A percentile compares a stretch with the other conserved stretches of the same genome.
Conservation (phyloP, 2,113 vertebrate species). For the Pangasianodon hypophthalmus region DNA sequence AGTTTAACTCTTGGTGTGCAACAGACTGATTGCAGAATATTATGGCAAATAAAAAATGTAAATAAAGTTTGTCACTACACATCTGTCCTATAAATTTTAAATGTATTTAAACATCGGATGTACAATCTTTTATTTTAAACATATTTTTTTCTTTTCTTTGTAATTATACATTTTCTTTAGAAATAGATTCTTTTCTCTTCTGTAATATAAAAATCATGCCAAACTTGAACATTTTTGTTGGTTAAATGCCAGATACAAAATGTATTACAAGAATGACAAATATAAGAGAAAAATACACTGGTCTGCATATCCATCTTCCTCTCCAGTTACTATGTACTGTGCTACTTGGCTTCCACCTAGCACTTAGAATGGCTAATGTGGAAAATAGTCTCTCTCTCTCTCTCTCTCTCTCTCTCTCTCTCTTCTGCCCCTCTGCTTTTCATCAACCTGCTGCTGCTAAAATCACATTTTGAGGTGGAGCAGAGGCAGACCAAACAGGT, state of each 20-base stretch:
- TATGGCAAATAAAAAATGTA: neutral
- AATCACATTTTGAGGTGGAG: constrained; percentile 37
- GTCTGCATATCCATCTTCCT: constrained; percentile 3
- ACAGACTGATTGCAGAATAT: constrained; percentile 3
- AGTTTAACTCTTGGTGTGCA: neutral
- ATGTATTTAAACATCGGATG: neutral
- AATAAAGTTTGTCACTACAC: neutral
- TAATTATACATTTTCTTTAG: neutral
- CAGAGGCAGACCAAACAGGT: constrained; percentile 52
- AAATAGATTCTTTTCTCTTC: constrained; percentile 4
- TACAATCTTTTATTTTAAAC: neutral
- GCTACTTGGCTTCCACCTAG: constrained; percentile 6
- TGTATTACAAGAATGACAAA: constrained; percentile 15
- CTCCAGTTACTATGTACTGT: neutral
- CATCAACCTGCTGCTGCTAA: constrained; percentile 47
- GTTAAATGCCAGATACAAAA: constrained; percentile 38
- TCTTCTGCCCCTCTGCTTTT: constrained; percentile 39
- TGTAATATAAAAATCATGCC: neutral
- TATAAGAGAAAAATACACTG: neutral
- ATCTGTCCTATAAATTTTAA: neutral
- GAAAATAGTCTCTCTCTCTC: constrained; percentile 1
- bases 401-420: neutral
- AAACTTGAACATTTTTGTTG: neutral
- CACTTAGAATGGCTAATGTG: constrained; percentile 12
- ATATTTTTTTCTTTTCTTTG: neutral